Conservation (phyloP, 2,113 vertebrate genomes). For the Lichenostomus cassidix region DNA sequence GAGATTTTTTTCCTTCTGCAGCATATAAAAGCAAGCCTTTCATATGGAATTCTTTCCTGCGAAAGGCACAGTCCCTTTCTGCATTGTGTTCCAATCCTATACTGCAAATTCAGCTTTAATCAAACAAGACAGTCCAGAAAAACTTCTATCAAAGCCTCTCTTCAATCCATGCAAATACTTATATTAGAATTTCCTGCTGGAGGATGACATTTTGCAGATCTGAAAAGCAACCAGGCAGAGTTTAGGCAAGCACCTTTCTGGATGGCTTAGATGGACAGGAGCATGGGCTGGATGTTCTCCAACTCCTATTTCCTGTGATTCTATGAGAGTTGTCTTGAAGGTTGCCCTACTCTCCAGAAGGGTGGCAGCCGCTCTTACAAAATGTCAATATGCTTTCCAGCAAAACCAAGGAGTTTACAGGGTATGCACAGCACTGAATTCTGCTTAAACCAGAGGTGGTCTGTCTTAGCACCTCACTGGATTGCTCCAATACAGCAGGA, state of each 20-base stretch:
- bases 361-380: neutral
- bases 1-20: neutral
- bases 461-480: neutral
- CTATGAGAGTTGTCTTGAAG: neutral
- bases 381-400: neutral
- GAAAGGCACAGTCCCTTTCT: neutral
- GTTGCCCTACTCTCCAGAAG: neutral
- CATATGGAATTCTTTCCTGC: neutral
- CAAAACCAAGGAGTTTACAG: neutral
- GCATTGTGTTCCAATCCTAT: neutral
- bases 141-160: neutral
- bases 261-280: neutral
- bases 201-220: neutral
- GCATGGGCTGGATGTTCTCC: neutral
- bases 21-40: neutral
- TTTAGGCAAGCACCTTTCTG: neutral
- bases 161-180: neutral
- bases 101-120: neutral
- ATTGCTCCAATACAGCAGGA: neutral
- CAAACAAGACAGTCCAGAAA: neutral
- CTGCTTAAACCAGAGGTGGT: neutral
- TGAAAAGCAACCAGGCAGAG: neutral
- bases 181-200: neutral
- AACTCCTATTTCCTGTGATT: neutral
- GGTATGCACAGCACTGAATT: neutral